Evolutionary conservation across 1,140 invertebrate species (phyloP), one percentile per base, ranked within the genome.

Genomic region (Stegodyphus mimosarum): DNA sequence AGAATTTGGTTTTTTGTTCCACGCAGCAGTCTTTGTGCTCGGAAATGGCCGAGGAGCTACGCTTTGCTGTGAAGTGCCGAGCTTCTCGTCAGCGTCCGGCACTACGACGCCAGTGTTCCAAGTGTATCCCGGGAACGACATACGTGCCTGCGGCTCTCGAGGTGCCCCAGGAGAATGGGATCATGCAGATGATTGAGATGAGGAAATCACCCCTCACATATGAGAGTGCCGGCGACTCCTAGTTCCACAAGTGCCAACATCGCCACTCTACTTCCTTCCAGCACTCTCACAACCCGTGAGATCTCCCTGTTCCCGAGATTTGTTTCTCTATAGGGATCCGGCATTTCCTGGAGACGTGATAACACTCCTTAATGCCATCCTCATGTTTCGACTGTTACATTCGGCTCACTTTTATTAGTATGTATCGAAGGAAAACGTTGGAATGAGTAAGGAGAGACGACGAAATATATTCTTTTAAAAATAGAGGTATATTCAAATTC

Each of bases 1-100:
- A 84, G 86, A 87, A 87, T 72, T 73, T 87, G 75, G 71, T 87
- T 83, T 87, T 87, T 75, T 87, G 83, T 18, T 88, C 64, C 69
- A 88, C 92, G 6, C 92, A 95, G 89, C 95, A 98, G 93, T 97
- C 96, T 6, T 90, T 99, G 51, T 99, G 97, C 90, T 95, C 95
- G 5, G 97, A 99, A 92, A 98, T 99, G 96, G 95, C 94, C 6
- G 95, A 98, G 91, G 97, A 99, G 91, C 91, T 99, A 73, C 92
- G 96, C 50, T 98, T 98, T 90, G 97, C 97, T 6, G 93, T 98
- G 87, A 92, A 95, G 64, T 98, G 97, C 90, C 93, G 95, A 86
- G 96, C 95, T 17, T 95, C 95, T 49, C 91, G 94, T 84, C 95
- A 95, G 89, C 92, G 95, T 69, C 95, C 95, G 9, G 94, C 94